Conservation (phyloP, 2,113 vertebrate genomes). For the Piaya cayana region DNA sequence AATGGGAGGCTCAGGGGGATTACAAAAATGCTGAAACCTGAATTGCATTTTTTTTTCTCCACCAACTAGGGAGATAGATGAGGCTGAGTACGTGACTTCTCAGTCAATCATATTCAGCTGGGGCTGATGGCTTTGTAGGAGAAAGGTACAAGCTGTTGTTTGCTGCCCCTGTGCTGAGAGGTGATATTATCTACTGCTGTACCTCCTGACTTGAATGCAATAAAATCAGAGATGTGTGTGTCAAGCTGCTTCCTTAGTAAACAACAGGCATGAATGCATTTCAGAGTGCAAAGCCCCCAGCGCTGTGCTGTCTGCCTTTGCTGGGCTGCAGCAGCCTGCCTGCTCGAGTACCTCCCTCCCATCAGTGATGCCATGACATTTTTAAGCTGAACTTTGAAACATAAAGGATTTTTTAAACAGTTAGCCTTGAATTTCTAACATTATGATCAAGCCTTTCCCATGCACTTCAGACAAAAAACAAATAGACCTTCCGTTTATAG, state of each 20-base stretch:
- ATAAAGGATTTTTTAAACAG: neutral
- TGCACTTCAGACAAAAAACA: slow-evolving; percentile 27
- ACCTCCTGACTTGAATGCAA: neutral
- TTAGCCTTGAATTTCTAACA: neutral
- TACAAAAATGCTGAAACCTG: slow-evolving; percentile 61
- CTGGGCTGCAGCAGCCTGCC: neutral
- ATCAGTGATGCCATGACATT: neutral
- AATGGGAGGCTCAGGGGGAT: slow-evolving; percentile 62
- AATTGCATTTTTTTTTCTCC: slow-evolving; percentile 50
- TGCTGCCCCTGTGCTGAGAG: neutral
- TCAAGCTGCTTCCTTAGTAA: neutral
- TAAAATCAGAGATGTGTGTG: neutral
- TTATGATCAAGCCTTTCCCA: slow-evolving; percentile 31
- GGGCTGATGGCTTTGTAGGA: neutral
- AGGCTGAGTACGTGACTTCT: slow-evolving; percentile 50
- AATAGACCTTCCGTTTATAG: slow-evolving; percentile 39
- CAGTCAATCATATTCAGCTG: neutral
- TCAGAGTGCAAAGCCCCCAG: neutral
- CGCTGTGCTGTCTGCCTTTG: neutral
- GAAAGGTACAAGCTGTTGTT: neutral
- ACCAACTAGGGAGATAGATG: slow-evolving; percentile 32
- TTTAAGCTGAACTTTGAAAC: neutral
- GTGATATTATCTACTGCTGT: neutral
- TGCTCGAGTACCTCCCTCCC: neutral
- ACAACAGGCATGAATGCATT: neutral